Evolutionary conservation across 2,888 invertebrate species (phyloP).

Genomic region (Dendrolimus houi): DNA sequence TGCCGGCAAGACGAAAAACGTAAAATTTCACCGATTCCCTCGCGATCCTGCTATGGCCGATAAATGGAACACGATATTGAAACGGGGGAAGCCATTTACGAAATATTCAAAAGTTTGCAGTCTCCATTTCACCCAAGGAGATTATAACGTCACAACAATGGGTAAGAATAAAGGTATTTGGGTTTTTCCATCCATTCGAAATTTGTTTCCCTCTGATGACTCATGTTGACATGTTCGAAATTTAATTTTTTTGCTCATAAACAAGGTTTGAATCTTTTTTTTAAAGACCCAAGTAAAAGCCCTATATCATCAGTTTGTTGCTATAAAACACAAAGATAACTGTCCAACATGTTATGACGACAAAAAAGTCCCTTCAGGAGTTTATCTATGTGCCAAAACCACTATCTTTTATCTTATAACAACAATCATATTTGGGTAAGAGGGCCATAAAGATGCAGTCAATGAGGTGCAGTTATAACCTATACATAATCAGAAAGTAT

Average conservation of each 20-base stretch:
- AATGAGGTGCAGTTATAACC: no score
- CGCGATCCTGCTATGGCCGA: slow-evolving; percentile 55
- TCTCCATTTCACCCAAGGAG: slow-evolving; percentile 62
- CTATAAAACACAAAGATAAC: no score
- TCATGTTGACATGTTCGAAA: slow-evolving; percentile 23
- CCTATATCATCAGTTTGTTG: no score
- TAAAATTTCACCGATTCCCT: slow-evolving; percentile 70
- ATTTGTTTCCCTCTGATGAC: slow-evolving; percentile 9
- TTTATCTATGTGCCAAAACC: no score
- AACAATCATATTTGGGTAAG: no score
- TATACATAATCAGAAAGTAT: no score
- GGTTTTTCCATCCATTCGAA: slow-evolving; percentile 48
- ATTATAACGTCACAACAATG: slow-evolving; percentile 71
- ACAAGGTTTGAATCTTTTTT: no score
- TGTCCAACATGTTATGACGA: no score
- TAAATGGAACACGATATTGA: slow-evolving; percentile 63
- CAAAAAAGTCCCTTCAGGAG: no score
- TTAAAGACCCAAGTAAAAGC: no score
- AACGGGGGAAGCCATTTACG: slow-evolving; percentile 67
- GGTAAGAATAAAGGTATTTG: slow-evolving; percentile 71
- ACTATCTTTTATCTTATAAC: no score
- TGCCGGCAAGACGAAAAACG: slow-evolving; percentile 73
- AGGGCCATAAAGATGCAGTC: no score
- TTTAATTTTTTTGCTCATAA: neutral
- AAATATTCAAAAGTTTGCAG: slow-evolving; percentile 73